phyloP scores from a whole-genome alignment of 2,797 vertebrate species.

The Vultur gryphus region DNA sequence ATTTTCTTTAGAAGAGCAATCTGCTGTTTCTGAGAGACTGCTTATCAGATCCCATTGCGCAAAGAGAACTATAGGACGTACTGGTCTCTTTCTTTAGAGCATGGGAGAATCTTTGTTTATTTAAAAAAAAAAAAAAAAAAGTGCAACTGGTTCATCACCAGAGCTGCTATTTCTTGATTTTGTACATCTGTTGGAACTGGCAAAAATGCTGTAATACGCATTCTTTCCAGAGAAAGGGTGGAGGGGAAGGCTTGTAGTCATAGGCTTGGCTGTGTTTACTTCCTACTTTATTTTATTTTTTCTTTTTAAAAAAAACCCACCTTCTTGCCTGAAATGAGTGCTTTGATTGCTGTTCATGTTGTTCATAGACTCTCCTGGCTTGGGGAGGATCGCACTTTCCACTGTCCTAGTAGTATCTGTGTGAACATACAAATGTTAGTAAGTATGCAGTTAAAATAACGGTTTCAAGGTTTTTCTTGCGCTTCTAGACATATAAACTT shows the following conservation, averaged over 20 bases:
- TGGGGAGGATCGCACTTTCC: neutral
- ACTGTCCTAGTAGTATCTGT: neutral
- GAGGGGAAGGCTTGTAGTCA: constrained; percentile 10
- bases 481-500: neutral
- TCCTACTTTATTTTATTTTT: neutral
- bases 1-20: neutral
- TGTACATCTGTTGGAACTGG: constrained; percentile 49
- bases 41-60: neutral
- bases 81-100: neutral
- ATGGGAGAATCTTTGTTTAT: constrained; percentile 32
- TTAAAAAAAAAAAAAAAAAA: neutral
- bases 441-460: neutral
- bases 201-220: neutral
- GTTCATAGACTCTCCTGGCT: neutral
- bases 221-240: constrained; percentile 40
- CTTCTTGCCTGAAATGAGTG: neutral
- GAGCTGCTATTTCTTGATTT: constrained; percentile 30
- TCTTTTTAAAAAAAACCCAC: too few species aligned
- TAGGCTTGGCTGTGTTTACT: constrained; percentile 17
- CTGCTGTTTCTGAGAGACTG: neutral
- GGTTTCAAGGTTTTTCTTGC: neutral
- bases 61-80: neutral
- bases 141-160: neutral
- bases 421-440: neutral
- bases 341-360: neutral